Percentiles rank a stretch among this genome's conserved stretches.
Conservation (phyloP, 2,888 invertebrate species). For the Epistrophe grossulariae region DNA sequence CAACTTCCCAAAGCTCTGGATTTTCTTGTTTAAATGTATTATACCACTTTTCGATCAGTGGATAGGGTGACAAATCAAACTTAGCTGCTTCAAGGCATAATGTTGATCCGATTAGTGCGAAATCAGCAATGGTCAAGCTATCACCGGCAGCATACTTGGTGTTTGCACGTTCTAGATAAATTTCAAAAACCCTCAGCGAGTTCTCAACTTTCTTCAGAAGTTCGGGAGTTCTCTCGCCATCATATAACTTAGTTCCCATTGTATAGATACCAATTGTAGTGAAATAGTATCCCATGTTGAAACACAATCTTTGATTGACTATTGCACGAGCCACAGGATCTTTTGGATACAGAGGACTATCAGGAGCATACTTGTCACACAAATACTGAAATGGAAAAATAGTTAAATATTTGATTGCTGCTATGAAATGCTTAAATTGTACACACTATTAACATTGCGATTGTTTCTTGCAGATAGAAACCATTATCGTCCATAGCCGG, state of each 20-base stretch:
- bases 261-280: slow-evolving; percentile 85
- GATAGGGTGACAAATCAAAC: slow-evolving; percentile 10
- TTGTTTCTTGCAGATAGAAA: slow-evolving; percentile 90
- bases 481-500: slow-evolving; percentile 91
- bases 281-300: slow-evolving; percentile 91
- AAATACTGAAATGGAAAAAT: slow-evolving; percentile 86
- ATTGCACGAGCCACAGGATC: slow-evolving; percentile 89
- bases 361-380: slow-evolving; percentile 89
- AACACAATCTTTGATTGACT: slow-evolving; percentile 91
- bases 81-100: slow-evolving; percentile 46
- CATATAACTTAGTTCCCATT: slow-evolving; percentile 91
- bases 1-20: slow-evolving; percentile 89
- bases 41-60: slow-evolving; percentile 1
- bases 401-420: not conserved
- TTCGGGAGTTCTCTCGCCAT: slow-evolving; percentile 88
- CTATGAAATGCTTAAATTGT: not conserved
- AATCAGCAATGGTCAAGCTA: slow-evolving; percentile 90
- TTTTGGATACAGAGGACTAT: slow-evolving; percentile 89
- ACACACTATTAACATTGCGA: slow-evolving; percentile 84
- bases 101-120: slow-evolving; percentile 89
- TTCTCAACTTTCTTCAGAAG: slow-evolving; percentile 88
- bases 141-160: slow-evolving; percentile 88
- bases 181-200: slow-evolving; percentile 87
- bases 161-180: slow-evolving; percentile 86
- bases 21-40: slow-evolving; percentile 9